Base-by-base conservation (phyloP, 2,888 invertebrate genomes). In the Eristalinus aeneus region DNA sequence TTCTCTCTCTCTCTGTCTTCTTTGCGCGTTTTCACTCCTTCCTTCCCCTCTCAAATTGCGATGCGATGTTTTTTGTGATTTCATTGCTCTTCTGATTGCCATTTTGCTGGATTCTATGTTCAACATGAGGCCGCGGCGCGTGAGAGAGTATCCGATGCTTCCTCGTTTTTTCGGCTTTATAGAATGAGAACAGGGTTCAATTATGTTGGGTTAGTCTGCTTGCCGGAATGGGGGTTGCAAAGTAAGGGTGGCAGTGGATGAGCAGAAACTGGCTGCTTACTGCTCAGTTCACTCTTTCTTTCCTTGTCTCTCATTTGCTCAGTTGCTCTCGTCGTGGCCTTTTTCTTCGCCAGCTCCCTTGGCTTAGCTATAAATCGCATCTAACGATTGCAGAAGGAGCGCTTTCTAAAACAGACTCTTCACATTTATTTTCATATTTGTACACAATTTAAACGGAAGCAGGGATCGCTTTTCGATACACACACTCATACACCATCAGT, bases 341-440 rank as follows among this genome's bases (percentile, higher is more conserved):
- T 46, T 46, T 16, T 8, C 16, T 46, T 16, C 46, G 46, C 8
- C 46, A 16, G 4, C 16, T 46, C 46, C 46, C 16, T 16, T 16
- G 8, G 31, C 16, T 46, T 46, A 16, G 46, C n/a, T 46, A 46
- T 67, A 85, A 81, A 73, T 56, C 76, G 72, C 75, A 85, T 85
- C 80, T 67, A 34, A 71, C 23, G 53, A 23, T 31, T 58, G 56
- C 31, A 53, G 36, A 61, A 71, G 82, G 82, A 77, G 82, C 74
- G 82, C 78, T 82, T 82, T 86, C 69, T 54, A 56, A 73, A 82
- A 68, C 20, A 78, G 74, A 64, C 39, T 58, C 56, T 32, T 69
- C 16, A 39, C 77, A 86, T 78, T 86, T 82, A 73, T 74, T 54
- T 86, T 86, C 23, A 54, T 77, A 69, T 81, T 73, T 76, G 73